Evolutionary conservation across 2,888 invertebrate genomes (phyloP).

Genomic region (Cephus spinipes): DNA sequence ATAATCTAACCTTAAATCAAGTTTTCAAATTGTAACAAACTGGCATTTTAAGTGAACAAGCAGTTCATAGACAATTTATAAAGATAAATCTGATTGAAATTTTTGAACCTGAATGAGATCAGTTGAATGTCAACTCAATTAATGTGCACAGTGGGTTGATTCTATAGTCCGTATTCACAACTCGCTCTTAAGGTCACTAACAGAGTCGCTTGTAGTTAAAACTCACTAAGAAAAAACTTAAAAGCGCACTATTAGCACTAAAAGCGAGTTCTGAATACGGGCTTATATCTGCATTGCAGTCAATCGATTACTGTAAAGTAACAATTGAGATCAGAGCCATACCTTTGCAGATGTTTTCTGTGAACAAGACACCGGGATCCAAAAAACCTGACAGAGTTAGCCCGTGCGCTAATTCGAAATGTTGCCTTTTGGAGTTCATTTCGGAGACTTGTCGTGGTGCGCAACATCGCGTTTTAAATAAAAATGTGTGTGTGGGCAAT

Average conservation of each 20-base stretch:
- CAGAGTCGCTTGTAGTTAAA: too few relatives aligned
- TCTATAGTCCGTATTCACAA: too few relatives aligned
- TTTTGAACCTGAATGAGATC: not conserved
- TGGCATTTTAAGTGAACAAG: not conserved
- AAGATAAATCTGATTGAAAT: not conserved
- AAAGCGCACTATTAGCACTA: too few relatives aligned
- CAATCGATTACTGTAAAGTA: not conserved
- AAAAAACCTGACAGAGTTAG: conserved; percentile 71
- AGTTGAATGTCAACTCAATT: not conserved
- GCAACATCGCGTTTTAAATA: conserved; percentile 71
- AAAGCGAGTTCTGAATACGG: too few relatives aligned
- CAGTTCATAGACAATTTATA: not conserved
- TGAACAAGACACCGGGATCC: conserved; percentile 72
- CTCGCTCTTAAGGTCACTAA: too few relatives aligned
- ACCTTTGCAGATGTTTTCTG: conserved; percentile 74
- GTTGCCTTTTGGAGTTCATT: conserved; percentile 73
- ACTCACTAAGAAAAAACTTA: too few relatives aligned
- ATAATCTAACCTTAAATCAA: not conserved
- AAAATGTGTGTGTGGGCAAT: not conserved
- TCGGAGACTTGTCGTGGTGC: conserved; percentile 74
- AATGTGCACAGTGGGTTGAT: not conserved
- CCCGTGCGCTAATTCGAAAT: conserved; percentile 70
- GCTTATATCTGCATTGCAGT: not conserved
- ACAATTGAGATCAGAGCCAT: conserved; percentile 28
- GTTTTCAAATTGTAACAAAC: not conserved